Percentiles rank a stretch among this genome's conserved stretches.
phyloP scores from a whole-genome alignment of 2,888 invertebrate genomes.

The Oconnorella tubifera region DNA sequence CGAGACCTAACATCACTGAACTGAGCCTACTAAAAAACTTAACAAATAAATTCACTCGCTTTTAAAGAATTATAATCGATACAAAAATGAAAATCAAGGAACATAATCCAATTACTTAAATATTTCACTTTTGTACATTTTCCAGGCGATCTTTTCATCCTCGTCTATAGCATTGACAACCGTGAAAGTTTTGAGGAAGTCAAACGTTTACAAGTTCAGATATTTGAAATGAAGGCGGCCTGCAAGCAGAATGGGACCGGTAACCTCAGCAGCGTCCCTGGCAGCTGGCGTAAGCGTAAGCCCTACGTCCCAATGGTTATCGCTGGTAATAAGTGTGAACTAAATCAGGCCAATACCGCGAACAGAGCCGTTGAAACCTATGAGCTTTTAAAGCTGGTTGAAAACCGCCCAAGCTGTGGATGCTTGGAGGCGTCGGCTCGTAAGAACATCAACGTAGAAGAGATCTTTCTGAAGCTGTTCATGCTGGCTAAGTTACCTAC shows the following conservation, averaged over 20 bases:
- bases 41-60: no score
- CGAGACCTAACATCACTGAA: no score
- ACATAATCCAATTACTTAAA: no score
- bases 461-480: conserved; percentile 79
- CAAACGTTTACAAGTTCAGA: conserved; percentile 47
- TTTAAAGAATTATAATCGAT: no score
- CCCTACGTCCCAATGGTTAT: conserved; percentile 69
- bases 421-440: conserved; percentile 61
- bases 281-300: conserved; percentile 11
- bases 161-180: conserved; percentile 51
- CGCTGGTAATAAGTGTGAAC: conserved; percentile 82
- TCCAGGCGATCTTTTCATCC: conserved; percentile 61
- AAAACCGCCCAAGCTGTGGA: conserved; percentile 7
- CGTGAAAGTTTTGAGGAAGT: conserved; percentile 52
- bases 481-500: conserved; percentile 76
- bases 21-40: no score
- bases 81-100: no score
- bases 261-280: background rate
- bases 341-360: conserved; percentile 37
- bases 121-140: no score
- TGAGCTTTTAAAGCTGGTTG: conserved; percentile 9
- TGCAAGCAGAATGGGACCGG: background rate
- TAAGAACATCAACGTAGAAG: conserved; percentile 75
- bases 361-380: conserved; percentile 7
- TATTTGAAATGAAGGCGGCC: conserved; percentile 34